phyloP scores from a whole-genome alignment of 2,113 vertebrate genomes.

The Hipposideros armiger region DNA sequence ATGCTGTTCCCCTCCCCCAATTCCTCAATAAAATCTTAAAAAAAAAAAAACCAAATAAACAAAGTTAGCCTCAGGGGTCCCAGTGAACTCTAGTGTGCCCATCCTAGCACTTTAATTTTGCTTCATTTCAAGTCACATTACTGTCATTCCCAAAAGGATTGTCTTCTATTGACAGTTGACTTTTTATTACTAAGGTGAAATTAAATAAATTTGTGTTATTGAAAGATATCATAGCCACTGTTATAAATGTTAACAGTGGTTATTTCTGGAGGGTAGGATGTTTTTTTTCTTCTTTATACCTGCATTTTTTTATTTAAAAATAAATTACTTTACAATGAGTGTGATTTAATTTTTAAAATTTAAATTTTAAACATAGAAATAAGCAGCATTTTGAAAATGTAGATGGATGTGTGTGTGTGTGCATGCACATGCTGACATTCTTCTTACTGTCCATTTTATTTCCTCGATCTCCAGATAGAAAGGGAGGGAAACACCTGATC shows the following conservation, averaged over 20 bases:
- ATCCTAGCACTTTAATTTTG: neutral
- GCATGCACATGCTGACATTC: neutral
- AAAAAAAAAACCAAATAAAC: neutral
- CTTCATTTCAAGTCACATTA: conserved; percentile 55
- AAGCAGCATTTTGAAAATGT: neutral
- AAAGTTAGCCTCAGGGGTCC: conserved; percentile 20
- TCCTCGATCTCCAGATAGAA: neutral
- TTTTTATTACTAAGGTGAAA: conserved; percentile 65
- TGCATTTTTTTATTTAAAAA: conserved; percentile 49
- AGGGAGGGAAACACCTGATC: neutral
- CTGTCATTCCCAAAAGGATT: conserved; percentile 15
- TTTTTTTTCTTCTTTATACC: conserved; percentile 44
- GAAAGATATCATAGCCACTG: neutral
- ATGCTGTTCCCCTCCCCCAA: no score
- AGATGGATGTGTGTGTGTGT: neutral
- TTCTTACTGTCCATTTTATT: conserved; percentile 2
- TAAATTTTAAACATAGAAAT: neutral
- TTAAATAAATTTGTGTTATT: conserved; percentile 46
- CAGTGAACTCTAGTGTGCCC: conserved; percentile 14
- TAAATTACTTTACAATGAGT: conserved; percentile 35
- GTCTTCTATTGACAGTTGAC: conserved; percentile 13
- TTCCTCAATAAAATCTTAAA: no score
- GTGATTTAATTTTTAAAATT: conserved; percentile 22
- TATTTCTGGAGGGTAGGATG: neutral
- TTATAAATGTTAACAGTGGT: conserved; percentile 29